Conservation (phyloP, 2,888 invertebrate species). For the Calliopum simillimum region DNA sequence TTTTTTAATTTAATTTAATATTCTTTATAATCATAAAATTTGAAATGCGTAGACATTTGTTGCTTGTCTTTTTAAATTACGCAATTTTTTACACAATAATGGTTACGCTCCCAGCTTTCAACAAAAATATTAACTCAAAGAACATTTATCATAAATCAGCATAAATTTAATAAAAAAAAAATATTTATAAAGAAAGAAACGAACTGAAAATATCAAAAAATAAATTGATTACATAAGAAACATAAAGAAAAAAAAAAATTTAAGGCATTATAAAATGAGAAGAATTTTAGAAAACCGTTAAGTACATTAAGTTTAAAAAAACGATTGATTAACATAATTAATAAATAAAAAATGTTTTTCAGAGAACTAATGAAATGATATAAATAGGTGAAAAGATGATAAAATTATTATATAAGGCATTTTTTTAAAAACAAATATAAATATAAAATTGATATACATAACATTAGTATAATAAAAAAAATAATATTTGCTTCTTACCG, state of each 20-base stretch:
- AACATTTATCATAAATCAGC: conserved; percentile 8
- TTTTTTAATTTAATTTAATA: no score
- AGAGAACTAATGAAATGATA: not conserved
- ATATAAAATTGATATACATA: not conserved
- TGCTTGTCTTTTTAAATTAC: no score
- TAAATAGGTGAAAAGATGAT: not conserved
- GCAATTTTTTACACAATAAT: no score
- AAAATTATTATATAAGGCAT: conserved; percentile 5
- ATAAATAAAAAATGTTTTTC: not conserved
- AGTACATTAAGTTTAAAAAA: not conserved
- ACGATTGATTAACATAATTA: conserved; percentile 1
- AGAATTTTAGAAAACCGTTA: not conserved
- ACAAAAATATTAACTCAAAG: no score
- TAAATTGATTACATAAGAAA: conserved; percentile 3
- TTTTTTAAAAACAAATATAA: not conserved
- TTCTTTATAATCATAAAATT: no score
- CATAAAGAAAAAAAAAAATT: not conserved
- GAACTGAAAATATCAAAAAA: not conserved
- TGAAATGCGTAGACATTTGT: no score
- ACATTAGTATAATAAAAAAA: no score
- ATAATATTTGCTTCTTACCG: no score
- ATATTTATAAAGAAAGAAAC: no score
- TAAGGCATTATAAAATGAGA: not conserved
- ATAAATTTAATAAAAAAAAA: conserved; percentile 1
- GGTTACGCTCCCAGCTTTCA: no score